phyloP scores from a whole-genome alignment of 2,888 invertebrate species.

The Lymantria monacha region DNA sequence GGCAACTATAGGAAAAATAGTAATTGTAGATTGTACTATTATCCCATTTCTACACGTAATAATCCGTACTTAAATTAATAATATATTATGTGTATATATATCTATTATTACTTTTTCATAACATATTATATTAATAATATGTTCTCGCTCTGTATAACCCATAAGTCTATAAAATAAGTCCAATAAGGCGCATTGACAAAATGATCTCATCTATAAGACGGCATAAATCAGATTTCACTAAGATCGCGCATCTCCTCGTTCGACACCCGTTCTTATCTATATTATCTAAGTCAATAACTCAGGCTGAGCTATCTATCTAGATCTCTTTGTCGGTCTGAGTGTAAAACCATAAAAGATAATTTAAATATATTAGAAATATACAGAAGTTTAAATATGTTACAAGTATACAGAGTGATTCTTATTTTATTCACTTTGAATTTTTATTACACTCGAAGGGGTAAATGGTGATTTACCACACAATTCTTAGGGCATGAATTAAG shows the following conservation, averaged over 20 bases:
- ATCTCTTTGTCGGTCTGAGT: slow-evolving; percentile 50
- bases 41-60: no score
- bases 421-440: not conserved
- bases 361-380: slow-evolving; percentile 29
- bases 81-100: no score
- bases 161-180: not conserved
- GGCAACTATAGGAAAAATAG: no score
- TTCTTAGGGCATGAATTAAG: no score
- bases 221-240: slow-evolving; percentile 20
- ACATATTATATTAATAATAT: no score
- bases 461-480: no score
- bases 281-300: slow-evolving; percentile 22
- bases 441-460: not conserved
- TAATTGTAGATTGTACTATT: no score
- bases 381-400: not conserved
- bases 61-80: no score
- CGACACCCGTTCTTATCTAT: slow-evolving; percentile 30
- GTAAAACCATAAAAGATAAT: slow-evolving; percentile 37
- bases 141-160: no score
- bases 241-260: slow-evolving; percentile 12
- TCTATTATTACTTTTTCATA: no score
- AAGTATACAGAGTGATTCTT: no score
- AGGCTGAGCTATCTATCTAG: slow-evolving; percentile 19
- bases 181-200: slow-evolving; percentile 5
- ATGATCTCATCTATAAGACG: slow-evolving; percentile 13